Evolutionary conservation across 2,888 invertebrate genomes (phyloP), one percentile per base, ranked within the genome.

Genomic region (Brachyopa scutellaris): DNA sequence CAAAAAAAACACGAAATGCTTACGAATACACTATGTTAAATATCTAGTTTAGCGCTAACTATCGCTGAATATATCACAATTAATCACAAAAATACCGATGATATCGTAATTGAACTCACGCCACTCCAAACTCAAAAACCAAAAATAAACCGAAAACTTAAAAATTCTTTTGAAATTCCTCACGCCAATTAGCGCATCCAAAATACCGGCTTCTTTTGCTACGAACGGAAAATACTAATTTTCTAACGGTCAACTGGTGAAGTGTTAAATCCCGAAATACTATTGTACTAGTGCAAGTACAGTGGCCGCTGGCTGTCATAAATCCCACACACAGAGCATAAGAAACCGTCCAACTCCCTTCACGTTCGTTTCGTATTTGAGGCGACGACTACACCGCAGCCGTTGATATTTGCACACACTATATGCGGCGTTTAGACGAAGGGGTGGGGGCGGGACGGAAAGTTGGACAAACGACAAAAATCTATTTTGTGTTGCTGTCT

Each of bases 261-360:
- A 62, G 61, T 64, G 73, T 64, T n/a, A 72, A 74, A 66, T 66
- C 31, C 66, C 66, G 66, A 74, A 72, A 59, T 51, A 42, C 31
- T 57, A 42, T 33, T n/a, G 9, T 36, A 45, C 42, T 11, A 21
- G 21, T 33, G 26, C 4, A 26, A 26, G 26, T 6, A 64, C 47
- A 53, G 55, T 76, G 59, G 53, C 53, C 59, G 70, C 59, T 77
- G 64, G 70, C 70, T 82, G 66, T 72, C 77, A 72, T 77, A 82
- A 77, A 77, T 66, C 53, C 64, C 77, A 45, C 66, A 72, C 82
- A 82, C 76, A 76, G 61, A 77, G 66, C 72, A 66, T 82, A 77
- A 77, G 77, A 77, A 82, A 77, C 73, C 82, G 82, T 82, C 82
- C 70, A 82, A 72, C 82, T 82, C 82, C 70, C 82, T 82, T 77